A percentile compares a stretch with the other conserved stretches of the same genome.
phyloP scores from a whole-genome alignment of 2,888 invertebrate genomes.

The Acleris sparsana region DNA sequence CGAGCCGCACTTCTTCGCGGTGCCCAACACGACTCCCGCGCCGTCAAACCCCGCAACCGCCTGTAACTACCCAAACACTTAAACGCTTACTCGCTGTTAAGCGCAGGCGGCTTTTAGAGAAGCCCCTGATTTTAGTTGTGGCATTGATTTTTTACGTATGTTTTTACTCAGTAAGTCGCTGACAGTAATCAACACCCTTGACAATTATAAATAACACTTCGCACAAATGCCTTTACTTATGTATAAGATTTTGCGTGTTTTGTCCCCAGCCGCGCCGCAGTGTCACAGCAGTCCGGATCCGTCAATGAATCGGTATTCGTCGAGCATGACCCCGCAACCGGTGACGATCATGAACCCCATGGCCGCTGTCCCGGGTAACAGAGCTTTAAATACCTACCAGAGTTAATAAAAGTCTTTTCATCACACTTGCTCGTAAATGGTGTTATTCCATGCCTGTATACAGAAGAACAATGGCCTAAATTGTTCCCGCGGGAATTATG shows the following conservation, averaged over 20 bases:
- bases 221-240: constrained; percentile 14
- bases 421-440: no score
- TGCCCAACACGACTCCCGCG: constrained; percentile 15
- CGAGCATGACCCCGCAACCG: constrained; percentile 54
- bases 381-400: background rate
- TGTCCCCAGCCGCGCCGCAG: constrained; percentile 40
- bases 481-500: no score
- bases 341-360: constrained; percentile 55
- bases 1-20: constrained; percentile 36
- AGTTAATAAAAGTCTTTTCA: no score
- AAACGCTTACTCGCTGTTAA: no score
- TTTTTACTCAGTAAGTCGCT: no score
- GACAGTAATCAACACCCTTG: no score
- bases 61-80: constrained; percentile 13
- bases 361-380: constrained; percentile 49
- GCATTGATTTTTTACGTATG: no score
- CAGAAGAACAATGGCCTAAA: no score
- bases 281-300: constrained; percentile 42
- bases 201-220: no score
- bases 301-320: constrained; percentile 49
- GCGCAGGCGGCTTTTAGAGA: no score
- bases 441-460: no score
- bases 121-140: no score
- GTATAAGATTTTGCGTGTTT: constrained; percentile 5
- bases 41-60: constrained; percentile 21